Evolutionary conservation across 2,797 vertebrate species (phyloP).

Genomic region (Bufotes viridis): DNA sequence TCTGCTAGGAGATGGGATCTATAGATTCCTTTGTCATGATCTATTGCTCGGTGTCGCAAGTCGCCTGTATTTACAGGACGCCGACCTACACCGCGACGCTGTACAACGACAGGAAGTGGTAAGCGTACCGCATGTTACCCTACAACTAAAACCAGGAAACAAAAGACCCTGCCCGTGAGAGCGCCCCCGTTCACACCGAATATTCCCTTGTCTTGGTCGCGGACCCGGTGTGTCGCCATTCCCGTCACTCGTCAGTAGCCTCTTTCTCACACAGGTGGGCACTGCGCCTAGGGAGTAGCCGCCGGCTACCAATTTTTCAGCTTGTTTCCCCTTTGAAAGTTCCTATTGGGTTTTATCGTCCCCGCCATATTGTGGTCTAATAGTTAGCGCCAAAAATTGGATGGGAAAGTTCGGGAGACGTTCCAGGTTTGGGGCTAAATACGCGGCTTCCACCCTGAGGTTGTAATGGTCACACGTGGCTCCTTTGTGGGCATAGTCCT

Average conservation of each 20-base stretch:
- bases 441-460: too few species aligned
- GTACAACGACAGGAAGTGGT: not conserved
- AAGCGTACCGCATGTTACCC: too few species aligned
- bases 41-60: not conserved
- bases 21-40: not conserved
- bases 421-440: too few species aligned
- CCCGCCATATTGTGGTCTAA: too few species aligned
- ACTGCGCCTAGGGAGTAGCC: not conserved
- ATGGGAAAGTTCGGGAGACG: too few species aligned
- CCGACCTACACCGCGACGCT: not conserved
- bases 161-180: not conserved
- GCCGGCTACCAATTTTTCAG: not conserved
- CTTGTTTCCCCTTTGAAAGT: too few species aligned
- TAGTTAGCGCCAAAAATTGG: too few species aligned
- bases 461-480: too few species aligned
- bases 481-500: too few species aligned
- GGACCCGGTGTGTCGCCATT: not conserved
- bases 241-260: not conserved
- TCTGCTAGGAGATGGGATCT: too few species aligned
- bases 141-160: not conserved
- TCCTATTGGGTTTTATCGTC: too few species aligned
- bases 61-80: too few species aligned
- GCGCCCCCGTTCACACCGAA: not conserved
- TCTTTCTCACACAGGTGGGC: not conserved
- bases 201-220: not conserved